Conservation (phyloP, 2,113 vertebrate species). For the Coptodon rendalli region DNA sequence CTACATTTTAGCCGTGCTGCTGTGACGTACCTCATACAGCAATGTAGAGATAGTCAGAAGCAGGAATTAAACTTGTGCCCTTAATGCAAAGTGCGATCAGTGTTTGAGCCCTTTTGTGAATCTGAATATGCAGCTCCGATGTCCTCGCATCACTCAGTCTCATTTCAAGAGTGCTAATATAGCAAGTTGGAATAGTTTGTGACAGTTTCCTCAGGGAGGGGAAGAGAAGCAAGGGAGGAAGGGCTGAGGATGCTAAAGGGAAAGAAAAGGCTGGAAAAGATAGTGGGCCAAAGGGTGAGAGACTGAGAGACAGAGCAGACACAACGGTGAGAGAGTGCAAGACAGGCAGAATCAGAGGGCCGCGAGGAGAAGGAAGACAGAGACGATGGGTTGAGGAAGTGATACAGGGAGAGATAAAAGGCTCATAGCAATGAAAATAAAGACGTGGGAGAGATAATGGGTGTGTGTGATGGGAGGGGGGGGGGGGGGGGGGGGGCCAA, state of each 20-base stretch:
- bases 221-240: neutral
- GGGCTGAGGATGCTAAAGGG: neutral
- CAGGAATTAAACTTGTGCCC: neutral
- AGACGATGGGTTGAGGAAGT: neutral
- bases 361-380: neutral
- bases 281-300: constrained; percentile 9
- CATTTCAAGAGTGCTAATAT: constrained; percentile 4
- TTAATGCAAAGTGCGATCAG: neutral
- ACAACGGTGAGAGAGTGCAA: neutral
- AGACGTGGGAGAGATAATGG: neutral
- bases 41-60: neutral
- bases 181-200: constrained; percentile 23
- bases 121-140: neutral
- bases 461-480: neutral
- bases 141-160: constrained; percentile 1
- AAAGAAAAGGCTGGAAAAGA: neutral
- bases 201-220: constrained; percentile 5
- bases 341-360: neutral
- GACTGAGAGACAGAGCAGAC: neutral
- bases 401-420: constrained; percentile 19
- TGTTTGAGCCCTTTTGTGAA: neutral
- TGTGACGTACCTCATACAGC: neutral
- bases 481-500: neutral
- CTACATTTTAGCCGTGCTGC: neutral
- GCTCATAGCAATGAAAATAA: neutral